phyloP scores from a whole-genome alignment of 2,888 invertebrate genomes.

The Campaea margaritaria region DNA sequence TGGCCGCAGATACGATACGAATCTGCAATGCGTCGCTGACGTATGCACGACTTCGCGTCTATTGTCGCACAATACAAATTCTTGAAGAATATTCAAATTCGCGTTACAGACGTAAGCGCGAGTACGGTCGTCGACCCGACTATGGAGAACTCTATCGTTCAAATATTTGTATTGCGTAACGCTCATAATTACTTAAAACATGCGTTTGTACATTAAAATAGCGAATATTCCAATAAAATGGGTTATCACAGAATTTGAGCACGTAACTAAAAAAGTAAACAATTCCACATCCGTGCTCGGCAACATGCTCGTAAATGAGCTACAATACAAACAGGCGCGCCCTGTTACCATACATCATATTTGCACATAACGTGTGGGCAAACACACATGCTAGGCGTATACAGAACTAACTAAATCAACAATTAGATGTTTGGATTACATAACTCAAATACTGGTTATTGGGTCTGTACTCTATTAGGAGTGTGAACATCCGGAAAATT shows the following conservation, averaged over 20 bases:
- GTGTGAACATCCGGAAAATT: slow-evolving; percentile 61
- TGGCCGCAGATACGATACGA: slow-evolving; percentile 77
- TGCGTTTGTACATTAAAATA: slow-evolving; percentile 30
- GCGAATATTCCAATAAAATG: slow-evolving; percentile 40
- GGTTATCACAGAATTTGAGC: slow-evolving; percentile 49
- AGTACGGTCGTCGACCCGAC: slow-evolving; percentile 60
- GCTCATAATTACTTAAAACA: slow-evolving; percentile 29
- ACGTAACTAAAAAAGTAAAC: slow-evolving; percentile 61
- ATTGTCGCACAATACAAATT: slow-evolving; percentile 62
- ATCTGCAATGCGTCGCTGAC: slow-evolving; percentile 77
- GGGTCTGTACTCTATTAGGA: slow-evolving; percentile 54
- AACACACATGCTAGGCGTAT: slow-evolving; percentile 55
- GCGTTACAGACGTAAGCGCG: slow-evolving; percentile 50
- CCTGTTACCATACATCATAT: slow-evolving; percentile 62
- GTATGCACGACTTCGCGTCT: slow-evolving; percentile 64
- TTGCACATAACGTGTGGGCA: slow-evolving; percentile 51
- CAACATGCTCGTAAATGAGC: slow-evolving; percentile 64
- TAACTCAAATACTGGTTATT: slow-evolving; percentile 73
- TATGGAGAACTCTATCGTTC: slow-evolving; percentile 43
- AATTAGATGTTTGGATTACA: slow-evolving; percentile 66
- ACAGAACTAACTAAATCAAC: slow-evolving; percentile 61
- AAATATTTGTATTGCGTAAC: slow-evolving; percentile 46
- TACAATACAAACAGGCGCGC: slow-evolving; percentile 69
- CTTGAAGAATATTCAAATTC: slow-evolving; percentile 64
- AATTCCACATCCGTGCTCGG: slow-evolving; percentile 62